Percentiles rank a stretch among this genome's conserved stretches.
Evolutionary conservation across 2,888 invertebrate species (phyloP).

Genomic region (Morpho achilles): DNA sequence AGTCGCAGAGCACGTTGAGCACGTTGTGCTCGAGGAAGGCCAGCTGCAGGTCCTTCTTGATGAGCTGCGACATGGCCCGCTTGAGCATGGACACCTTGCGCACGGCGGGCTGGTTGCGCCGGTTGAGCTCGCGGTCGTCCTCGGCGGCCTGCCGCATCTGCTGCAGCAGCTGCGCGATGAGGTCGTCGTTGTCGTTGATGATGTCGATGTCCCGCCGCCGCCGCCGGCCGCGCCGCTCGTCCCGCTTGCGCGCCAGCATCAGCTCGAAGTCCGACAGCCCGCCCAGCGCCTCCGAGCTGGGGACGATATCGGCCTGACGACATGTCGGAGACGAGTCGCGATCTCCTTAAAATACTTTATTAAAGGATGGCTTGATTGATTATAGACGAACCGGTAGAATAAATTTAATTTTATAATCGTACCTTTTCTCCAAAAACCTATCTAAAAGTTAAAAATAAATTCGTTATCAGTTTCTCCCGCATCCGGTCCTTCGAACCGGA

Average conservation of each 20-base stretch:
- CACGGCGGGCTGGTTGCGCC: conserved; percentile 90
- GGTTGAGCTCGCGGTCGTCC: conserved; percentile 94
- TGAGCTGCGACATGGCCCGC: conserved; percentile 93
- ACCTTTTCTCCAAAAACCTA: too few relatives aligned
- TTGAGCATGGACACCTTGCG: conserved; percentile 95
- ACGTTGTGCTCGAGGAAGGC: conserved; percentile 98
- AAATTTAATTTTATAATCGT: too few relatives aligned
- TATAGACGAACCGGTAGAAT: too few relatives aligned
- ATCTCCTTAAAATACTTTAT: too few relatives aligned
- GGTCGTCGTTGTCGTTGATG: conserved; percentile 99
- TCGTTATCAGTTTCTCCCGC: too few relatives aligned
- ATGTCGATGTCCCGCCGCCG: conserved; percentile 95
- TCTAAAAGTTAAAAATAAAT: too few relatives aligned
- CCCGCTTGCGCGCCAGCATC: conserved; percentile 92
- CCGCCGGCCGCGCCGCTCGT: conserved; percentile 89
- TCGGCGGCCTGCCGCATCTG: conserved; percentile 97
- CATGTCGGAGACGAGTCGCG: background rate
- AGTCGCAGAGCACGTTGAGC: conserved; percentile 93
- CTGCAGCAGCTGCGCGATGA: conserved; percentile 92
- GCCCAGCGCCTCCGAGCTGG: conserved; percentile 60
- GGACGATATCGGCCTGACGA: too few relatives aligned
- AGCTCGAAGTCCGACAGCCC: conserved; percentile 95
- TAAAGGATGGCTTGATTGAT: too few relatives aligned
- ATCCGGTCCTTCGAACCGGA: too few relatives aligned
- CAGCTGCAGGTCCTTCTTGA: conserved; percentile 96